Evolutionary conservation across 2,888 invertebrate genomes (phyloP), one percentile per base, ranked within the genome.

Genomic region (Periphyllus acericola): DNA sequence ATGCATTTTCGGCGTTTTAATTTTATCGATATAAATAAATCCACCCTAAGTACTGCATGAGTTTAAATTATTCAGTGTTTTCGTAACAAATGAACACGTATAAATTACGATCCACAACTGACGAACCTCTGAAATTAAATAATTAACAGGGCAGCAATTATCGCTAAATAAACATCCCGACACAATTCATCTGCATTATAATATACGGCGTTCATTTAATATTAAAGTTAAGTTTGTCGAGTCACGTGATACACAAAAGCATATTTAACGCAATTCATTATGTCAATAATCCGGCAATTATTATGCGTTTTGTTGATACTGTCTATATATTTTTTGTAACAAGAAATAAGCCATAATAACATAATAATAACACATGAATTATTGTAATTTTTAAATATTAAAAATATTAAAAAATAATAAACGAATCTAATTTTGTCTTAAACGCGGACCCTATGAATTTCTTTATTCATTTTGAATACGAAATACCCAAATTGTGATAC

Each of bases 91-190:
- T 60, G 25, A 55, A 34, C 14, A 32, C 25, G 25, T 83, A 74
- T 52, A 72, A 72, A 71, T 82, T 82, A 83, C 83, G 55, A 83
- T 74, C 55, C 34, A n/a, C n/a, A 36, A 21, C 34, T 83, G n/a
- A 5, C 3, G 52, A 46, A 36, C 34, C 29, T 29, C 55, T 46
- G 29, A 55, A 83, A 74, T 55, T 83, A 55, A 74, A 83, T 55
- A 83, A 83, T 83, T 74, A 83, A 83, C 72, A 74, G 74, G 55
- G 55, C 34, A n/a, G 34, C 83, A 83, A 74, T 74, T 83, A 83
- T 83, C 83, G 14, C 74, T 74, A 74, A 55, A 83, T 55, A 83
- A 83, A 83, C 74, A 72, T 55, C 52, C 46, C 34, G 34, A 32
- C 72, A 74, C 55, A 55, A n/a, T 55, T 14, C 8, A 74, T 74